Base-by-base conservation (phyloP, 2,888 invertebrate species). In the Fragum sueziense region DNA sequence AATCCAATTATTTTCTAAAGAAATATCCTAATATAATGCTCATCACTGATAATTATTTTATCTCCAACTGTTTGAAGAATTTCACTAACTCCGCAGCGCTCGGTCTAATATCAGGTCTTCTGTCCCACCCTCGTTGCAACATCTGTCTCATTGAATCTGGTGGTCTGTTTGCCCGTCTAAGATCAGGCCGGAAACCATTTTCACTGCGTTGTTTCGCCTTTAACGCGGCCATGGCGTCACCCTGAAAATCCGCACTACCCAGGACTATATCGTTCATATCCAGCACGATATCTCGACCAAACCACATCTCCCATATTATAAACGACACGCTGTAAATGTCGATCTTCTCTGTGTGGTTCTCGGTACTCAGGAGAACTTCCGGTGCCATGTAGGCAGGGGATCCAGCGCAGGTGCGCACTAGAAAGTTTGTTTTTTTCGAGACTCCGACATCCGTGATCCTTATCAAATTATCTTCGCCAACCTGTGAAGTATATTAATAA, bases 281-380 rank as follows among this genome's bases (percentile, higher is more conserved):
- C 14, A 85, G 81, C 0, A 86, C 85, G 0, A 86, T 86, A 61
- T 88, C 88, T 22, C 71, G 68, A 7, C 90, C 90, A 69, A 88
- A 90, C 90, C 90, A 90, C 83, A 90, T 80, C 70, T 90, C 90
- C 90, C 90, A 90, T 61, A 87, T 75, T 25, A 90, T 85, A 27
- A 89, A 74, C 4, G 86, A 74, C 29, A 87, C 61, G 67, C 89
- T 84, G 78, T 84, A 88, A 27, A 90, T 88, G 65, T 90, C 90
- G 9, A 88, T 81, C 31, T 85, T 83, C 65, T 85, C 83, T 33
- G 87, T 86, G 47, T 89, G 88, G 20, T 76, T 74, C 14, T 79
- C 80, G 27, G 54, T 82, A 25, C 80, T 74, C 20, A 84, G 71
- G 0, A 90, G 84, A 14, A 90, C 86, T 75, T 90, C 90, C 14